A percentile compares a stretch with the other conserved stretches of the same genome.
phyloP scores from a whole-genome alignment of 2,113 vertebrate species.

The Regulus satrapa region DNA sequence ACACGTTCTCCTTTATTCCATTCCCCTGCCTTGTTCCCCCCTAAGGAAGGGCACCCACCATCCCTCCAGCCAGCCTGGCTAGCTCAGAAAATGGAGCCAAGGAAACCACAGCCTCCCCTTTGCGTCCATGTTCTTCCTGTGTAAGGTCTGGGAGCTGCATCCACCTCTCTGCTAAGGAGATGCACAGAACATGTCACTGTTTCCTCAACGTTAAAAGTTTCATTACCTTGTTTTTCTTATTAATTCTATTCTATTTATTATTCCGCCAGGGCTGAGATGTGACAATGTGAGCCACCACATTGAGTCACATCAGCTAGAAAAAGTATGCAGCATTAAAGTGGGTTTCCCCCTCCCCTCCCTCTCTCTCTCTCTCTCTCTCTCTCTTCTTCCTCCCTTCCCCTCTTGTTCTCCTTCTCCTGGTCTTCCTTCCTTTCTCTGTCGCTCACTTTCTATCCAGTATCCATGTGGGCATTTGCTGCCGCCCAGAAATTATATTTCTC shows the following conservation, averaged over 20 bases:
- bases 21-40: neutral
- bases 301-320: slow-evolving; percentile 88
- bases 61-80: neutral
- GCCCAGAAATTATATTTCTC: slow-evolving; percentile 86
- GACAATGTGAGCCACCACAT: slow-evolving; percentile 87
- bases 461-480: slow-evolving; percentile 86
- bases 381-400: slow-evolving; percentile 36
- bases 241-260: slow-evolving; percentile 72
- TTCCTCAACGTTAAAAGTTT: slow-evolving; percentile 61
- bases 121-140: slow-evolving; percentile 65
- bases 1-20: rapidly evolving
- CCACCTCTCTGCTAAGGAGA: slow-evolving; percentile 71
- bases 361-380: slow-evolving; percentile 44
- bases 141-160: slow-evolving; percentile 74
- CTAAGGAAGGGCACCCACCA: neutral
- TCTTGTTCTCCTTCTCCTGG: slow-evolving; percentile 76
- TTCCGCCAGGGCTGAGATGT: slow-evolving; percentile 88
- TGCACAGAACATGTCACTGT: slow-evolving; percentile 72
- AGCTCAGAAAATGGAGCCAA: slow-evolving; percentile 74
- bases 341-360: slow-evolving; percentile 79
- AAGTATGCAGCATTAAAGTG: slow-evolving; percentile 88
- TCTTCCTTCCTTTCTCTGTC: slow-evolving; percentile 74
- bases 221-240: slow-evolving; percentile 73
- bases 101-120: slow-evolving; percentile 52
- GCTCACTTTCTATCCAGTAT: slow-evolving; percentile 77